These are phyloP conservation scores for Botrylloides violaceus DNA, from an alignment of 23 tunicate genomes.

Conservation along the genomic window DNA sequence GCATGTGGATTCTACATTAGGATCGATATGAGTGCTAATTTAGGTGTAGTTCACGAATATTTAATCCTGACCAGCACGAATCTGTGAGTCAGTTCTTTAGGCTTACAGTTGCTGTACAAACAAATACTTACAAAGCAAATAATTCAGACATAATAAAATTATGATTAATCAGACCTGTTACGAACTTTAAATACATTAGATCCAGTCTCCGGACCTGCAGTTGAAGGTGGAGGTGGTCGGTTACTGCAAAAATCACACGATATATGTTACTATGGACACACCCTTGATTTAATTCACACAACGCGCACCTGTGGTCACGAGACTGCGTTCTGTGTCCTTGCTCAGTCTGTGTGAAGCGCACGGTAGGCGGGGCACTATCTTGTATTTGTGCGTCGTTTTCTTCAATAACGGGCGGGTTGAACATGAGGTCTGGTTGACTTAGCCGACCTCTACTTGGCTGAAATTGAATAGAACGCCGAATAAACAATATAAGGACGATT, in stretches of 20 bases:
- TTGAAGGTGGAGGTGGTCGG: constrained; percentile 7
- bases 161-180: background rate
- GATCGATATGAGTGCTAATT: no score
- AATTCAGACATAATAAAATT: no score
- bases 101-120: no score
- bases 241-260: constrained; percentile 17
- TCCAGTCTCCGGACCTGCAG: constrained; percentile 26
- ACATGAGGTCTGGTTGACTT: constrained; percentile 16
- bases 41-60: no score
- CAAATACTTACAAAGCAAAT: no score
- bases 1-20: no score
- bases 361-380: constrained; percentile 3
- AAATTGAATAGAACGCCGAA: background rate
- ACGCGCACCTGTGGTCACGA: constrained; percentile 1
- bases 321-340: constrained; percentile 17
- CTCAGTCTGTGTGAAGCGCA: constrained; percentile 16
- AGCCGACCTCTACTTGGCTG: background rate
- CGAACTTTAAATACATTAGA: background rate
- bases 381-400: background rate
- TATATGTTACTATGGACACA: background rate
- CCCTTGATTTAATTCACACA: background rate
- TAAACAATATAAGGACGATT: no score
- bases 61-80: no score
- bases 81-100: no score
- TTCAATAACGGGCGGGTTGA: background rate